Percentiles rank a stretch among this genome's conserved stretches.
Conservation (phyloP, 2,888 invertebrate genomes). For the Acrobasis consociella region DNA sequence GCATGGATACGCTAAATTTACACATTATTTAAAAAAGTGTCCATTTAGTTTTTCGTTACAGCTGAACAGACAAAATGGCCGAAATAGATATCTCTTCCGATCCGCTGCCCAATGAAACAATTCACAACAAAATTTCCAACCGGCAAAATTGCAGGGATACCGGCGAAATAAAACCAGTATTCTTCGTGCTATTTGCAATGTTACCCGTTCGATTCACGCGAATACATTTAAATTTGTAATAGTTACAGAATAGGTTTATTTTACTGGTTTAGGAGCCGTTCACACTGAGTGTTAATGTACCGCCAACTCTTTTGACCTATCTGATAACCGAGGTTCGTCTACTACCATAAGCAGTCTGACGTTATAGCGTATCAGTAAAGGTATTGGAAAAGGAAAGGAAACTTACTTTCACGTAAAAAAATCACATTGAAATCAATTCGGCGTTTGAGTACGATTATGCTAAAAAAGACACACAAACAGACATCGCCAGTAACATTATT, state of each 20-base stretch:
- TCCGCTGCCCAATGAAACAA: constrained; percentile 13
- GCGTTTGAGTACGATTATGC: too few species aligned
- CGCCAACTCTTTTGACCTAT: too few species aligned
- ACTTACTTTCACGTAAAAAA: too few species aligned
- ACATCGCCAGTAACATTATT: too few species aligned
- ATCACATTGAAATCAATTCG: too few species aligned
- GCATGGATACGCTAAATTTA: background rate
- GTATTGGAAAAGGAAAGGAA: too few species aligned
- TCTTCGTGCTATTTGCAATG: background rate
- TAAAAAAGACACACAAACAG: too few species aligned
- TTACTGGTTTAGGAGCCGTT: background rate
- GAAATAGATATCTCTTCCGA: constrained; percentile 22
- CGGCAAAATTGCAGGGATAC: constrained; percentile 5
- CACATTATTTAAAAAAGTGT: constrained; percentile 2
- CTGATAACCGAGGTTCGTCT: too few species aligned
- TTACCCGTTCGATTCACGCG: constrained; percentile 13
- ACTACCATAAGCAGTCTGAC: too few species aligned
- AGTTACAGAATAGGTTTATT: constrained; percentile 20
- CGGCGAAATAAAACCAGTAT: background rate
- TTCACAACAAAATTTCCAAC: constrained; percentile 5
- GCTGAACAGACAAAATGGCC: constrained; percentile 6
- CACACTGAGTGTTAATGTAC: background rate
- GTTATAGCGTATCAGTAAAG: too few species aligned
- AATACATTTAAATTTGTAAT: constrained; percentile 18
- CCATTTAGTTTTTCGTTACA: constrained; percentile 22